Evolutionary conservation across 2,888 invertebrate genomes (phyloP).

Genomic region (Trissoscelio sp.): DNA sequence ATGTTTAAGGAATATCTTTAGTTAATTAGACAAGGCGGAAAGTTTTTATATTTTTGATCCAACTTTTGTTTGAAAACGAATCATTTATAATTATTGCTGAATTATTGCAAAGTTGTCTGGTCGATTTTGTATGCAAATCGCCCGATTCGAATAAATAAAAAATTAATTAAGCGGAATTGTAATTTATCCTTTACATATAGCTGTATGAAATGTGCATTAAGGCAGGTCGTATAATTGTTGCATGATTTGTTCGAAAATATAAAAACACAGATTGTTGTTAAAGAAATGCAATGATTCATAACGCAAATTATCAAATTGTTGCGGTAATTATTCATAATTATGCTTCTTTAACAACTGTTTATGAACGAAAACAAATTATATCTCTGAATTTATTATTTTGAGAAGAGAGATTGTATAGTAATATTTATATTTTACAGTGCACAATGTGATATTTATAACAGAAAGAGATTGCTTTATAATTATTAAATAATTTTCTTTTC

Average conservation of each 20-base stretch:
- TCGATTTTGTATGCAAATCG: not conserved
- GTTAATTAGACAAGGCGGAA: slow-evolving; percentile 15
- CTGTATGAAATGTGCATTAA: slow-evolving; percentile 15
- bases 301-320: too few species aligned
- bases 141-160: not conserved
- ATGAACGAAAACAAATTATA: too few species aligned
- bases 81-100: not conserved
- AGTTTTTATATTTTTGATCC: not conserved
- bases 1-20: slow-evolving; percentile 3
- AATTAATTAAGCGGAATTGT: not conserved
- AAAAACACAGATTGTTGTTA: not conserved
- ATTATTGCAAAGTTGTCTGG: not conserved
- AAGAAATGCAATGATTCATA: too few species aligned
- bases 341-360: too few species aligned
- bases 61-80: not conserved
- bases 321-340: too few species aligned
- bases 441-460: too few species aligned
- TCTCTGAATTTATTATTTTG: too few species aligned
- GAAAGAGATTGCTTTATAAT: too few species aligned
- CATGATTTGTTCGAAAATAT: slow-evolving; percentile 13
- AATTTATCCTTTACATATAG: not conserved
- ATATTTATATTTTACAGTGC: too few species aligned
- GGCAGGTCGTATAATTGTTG: slow-evolving; percentile 22
- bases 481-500: too few species aligned
- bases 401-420: too few species aligned